Conservation (phyloP, 53 echinoderm and acorn worm genomes). For the Astropecten irregularis region DNA sequence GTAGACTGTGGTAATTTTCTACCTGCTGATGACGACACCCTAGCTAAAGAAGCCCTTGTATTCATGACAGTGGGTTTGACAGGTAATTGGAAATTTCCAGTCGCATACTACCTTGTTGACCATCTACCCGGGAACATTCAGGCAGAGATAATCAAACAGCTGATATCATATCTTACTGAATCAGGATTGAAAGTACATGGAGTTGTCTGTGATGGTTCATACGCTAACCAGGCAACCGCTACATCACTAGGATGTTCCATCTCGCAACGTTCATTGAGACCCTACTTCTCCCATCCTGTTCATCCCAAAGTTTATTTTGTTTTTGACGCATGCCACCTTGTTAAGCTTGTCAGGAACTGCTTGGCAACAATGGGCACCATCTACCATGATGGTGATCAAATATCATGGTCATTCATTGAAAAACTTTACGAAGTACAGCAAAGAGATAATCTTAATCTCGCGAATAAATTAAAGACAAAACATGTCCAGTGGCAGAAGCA, state of each 20-base stretch:
- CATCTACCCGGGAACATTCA: slow-evolving; percentile 29
- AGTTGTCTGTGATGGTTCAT: slow-evolving; percentile 47
- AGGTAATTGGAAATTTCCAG: slow-evolving; percentile 59
- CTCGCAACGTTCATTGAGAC: not conserved
- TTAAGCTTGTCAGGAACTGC: slow-evolving; percentile 58
- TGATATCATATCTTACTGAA: slow-evolving; percentile 48
- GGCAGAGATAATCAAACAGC: slow-evolving; percentile 56
- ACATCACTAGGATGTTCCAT: slow-evolving; percentile 7
- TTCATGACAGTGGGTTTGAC: slow-evolving; percentile 64
- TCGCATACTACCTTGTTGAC: slow-evolving; percentile 57
- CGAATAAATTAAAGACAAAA: slow-evolving; percentile 62
- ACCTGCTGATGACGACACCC: slow-evolving; percentile 25
- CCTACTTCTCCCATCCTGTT: slow-evolving; percentile 54
- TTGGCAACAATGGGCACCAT: slow-evolving; percentile 61
- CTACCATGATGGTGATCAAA: slow-evolving; percentile 43
- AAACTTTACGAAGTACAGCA: slow-evolving; percentile 57
- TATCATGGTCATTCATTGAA: slow-evolving; percentile 66
- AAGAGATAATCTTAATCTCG: slow-evolving; percentile 54
- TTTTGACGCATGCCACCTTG: slow-evolving; percentile 71
- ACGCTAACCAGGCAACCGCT: slow-evolving; percentile 44
- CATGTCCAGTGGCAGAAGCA: slow-evolving; percentile 58
- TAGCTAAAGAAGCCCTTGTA: slow-evolving; percentile 70
- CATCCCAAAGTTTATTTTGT: slow-evolving; percentile 63
- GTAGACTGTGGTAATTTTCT: slow-evolving; percentile 62
- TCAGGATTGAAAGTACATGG: slow-evolving; percentile 42